phyloP scores from a whole-genome alignment of 1,140 invertebrate genomes.

The Conus betulinus region DNA sequence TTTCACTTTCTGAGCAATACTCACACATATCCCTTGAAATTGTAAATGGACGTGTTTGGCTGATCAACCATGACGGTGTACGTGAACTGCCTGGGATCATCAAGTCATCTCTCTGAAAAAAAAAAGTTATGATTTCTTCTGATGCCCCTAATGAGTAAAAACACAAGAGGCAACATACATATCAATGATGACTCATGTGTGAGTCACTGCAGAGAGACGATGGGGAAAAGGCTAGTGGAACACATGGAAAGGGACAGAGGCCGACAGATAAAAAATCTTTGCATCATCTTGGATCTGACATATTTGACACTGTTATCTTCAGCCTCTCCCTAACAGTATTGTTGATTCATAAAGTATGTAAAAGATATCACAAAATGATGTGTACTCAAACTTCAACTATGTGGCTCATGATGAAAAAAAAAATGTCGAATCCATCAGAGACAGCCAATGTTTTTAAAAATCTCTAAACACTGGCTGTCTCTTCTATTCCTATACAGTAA shows the following conservation, averaged over 20 bases:
- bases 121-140: conserved; percentile 59
- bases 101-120: conserved; percentile 83
- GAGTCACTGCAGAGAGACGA: neutral
- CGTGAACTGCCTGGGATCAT: conserved; percentile 87
- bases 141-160: neutral
- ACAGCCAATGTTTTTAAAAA: no score
- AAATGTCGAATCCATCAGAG: no score
- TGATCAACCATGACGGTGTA: conserved; percentile 92
- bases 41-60: conserved; percentile 96
- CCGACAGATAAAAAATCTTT: neutral
- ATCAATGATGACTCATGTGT: neutral
- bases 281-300: no score
- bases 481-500: no score
- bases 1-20: conserved; percentile 26
- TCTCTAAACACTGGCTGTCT: no score
- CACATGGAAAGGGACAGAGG: neutral
- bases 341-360: no score
- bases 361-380: no score
- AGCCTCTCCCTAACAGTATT: no score
- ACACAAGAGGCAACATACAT: no score
- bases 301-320: no score
- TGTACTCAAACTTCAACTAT: no score
- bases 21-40: conserved; percentile 91
- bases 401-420: no score
- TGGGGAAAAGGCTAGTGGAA: neutral